These are phyloP conservation scores for Urosaurus nigricauda DNA, from an alignment of 2,797 vertebrate genomes.

Conservation along the genomic window DNA sequence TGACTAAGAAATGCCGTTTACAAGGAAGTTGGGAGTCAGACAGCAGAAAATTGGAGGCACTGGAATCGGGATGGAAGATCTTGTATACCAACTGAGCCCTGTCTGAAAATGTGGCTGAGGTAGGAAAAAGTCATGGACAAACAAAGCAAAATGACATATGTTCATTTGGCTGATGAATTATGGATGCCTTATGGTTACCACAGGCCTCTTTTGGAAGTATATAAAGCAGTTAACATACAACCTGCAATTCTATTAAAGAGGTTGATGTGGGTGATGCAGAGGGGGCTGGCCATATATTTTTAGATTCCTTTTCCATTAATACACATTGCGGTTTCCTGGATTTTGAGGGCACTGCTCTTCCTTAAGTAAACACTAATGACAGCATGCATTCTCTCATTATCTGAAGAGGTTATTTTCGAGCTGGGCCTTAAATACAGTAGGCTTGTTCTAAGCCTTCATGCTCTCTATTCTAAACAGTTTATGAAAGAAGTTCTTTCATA, in stretches of 20 bases:
- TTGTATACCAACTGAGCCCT: not conserved
- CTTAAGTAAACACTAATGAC: slow-evolving; percentile 66
- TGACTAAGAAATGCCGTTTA: too few species aligned
- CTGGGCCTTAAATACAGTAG: slow-evolving; percentile 49
- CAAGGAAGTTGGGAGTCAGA: too few species aligned
- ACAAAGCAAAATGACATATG: not conserved
- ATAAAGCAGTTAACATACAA: slow-evolving; percentile 18
- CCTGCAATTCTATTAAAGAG: not conserved
- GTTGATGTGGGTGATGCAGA: rapidly evolving
- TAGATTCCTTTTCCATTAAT: slow-evolving; percentile 22
- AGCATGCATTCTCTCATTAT: slow-evolving; percentile 62
- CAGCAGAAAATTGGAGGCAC: too few species aligned
- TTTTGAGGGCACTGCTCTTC: slow-evolving; percentile 46
- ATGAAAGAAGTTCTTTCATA: slow-evolving; percentile 58
- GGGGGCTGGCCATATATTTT: slow-evolving; percentile 8
- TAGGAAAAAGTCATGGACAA: not conserved
- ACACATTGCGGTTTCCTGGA: slow-evolving; percentile 47
- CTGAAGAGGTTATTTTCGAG: slow-evolving; percentile 66
- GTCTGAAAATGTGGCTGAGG: not conserved
- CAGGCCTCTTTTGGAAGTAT: not conserved
- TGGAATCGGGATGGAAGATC: too few species aligned
- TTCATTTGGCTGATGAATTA: slow-evolving; percentile 12
- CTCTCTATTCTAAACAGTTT: slow-evolving; percentile 57
- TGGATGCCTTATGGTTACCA: not conserved
- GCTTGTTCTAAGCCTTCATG: slow-evolving; percentile 56